Evolutionary conservation across 2,888 invertebrate genomes (phyloP), one percentile per base, ranked within the genome.

Genomic region (Eutolmus rufibarbis): DNA sequence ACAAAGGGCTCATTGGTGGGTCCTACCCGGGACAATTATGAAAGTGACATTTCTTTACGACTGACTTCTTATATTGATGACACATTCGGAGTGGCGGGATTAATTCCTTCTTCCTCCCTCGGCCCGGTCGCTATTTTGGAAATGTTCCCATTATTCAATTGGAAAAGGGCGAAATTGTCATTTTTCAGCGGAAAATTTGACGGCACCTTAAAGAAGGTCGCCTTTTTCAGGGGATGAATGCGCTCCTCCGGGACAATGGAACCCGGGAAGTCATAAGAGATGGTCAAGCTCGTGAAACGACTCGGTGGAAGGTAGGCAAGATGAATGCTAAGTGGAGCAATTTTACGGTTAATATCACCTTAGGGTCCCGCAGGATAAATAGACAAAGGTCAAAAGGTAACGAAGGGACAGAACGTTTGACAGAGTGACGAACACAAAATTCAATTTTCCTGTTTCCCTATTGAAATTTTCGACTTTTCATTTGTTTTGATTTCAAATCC

Each of bases 41-140:
- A 82, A 82, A 82, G 82, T 82, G 66, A 82, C 82, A 82, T 82
- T 82, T 56, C 82, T 82, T 82, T 82, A 82, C 82, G 82, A 82
- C 57, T 82, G 82, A 82, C 57, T 82, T 12, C 57, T 66, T 82
- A 57, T 82, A 66, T 66, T 82, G 82, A 66, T 56, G 57, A 82
- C 82, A 82, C 82, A 82, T 51, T 34, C 57, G 66, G 57, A 82
- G 66, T 28, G 57, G 19, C 57, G 57, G 37, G 82, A 82, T 82
- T 82, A 82, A 82, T 82, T 82, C 28, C n/a, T 37, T 74, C 56
- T 16, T 19, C 12, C 57, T 9, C 9, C 5, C 19, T 5, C 66
- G 19, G 1, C 7, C 7, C 9, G 23, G 19, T 57, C 23, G 23
- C 66, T 66, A 66, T 66, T 66, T 66, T 66, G 66, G 66, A 66